phyloP scores from a whole-genome alignment of 2,888 invertebrate species.

The Hecatera dysodea region DNA sequence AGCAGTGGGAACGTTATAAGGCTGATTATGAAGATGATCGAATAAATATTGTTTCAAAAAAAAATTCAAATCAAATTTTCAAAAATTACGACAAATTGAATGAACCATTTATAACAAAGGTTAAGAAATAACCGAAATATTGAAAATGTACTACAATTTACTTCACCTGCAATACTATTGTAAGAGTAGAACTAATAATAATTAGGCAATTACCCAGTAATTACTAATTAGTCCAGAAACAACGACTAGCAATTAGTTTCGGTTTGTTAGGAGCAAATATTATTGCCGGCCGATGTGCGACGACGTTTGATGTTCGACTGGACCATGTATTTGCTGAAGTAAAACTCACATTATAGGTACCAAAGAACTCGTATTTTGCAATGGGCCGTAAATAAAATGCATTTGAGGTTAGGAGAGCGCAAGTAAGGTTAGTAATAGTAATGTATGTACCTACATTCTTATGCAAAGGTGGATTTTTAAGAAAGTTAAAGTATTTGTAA shows the following conservation, averaged over 20 bases:
- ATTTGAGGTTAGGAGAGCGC: not conserved
- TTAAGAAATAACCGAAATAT: not conserved
- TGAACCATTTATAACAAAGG: not conserved
- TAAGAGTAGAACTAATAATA: slow-evolving; percentile 42
- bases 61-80: too few species aligned
- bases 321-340: slow-evolving; percentile 37
- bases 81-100: not conserved
- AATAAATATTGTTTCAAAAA: too few species aligned
- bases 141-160: slow-evolving; percentile 15
- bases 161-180: not conserved
- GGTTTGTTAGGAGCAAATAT: slow-evolving; percentile 75
- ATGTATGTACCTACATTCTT: not conserved
- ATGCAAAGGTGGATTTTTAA: too few species aligned
- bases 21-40: too few species aligned
- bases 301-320: slow-evolving; percentile 68
- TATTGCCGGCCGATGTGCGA: slow-evolving; percentile 48
- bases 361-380: slow-evolving; percentile 21
- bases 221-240: slow-evolving; percentile 70
- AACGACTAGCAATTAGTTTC: slow-evolving; percentile 74
- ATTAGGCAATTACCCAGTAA: slow-evolving; percentile 60
- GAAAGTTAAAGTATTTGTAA: not conserved
- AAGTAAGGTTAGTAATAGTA: not conserved
- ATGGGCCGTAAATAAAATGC: slow-evolving; percentile 1
- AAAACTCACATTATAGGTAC: slow-evolving; percentile 12
- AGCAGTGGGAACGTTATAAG: too few species aligned